These are phyloP conservation scores for Sebastes hubbsi DNA, from an alignment of 2,797 vertebrate species.

Conservation along the genomic window DNA sequence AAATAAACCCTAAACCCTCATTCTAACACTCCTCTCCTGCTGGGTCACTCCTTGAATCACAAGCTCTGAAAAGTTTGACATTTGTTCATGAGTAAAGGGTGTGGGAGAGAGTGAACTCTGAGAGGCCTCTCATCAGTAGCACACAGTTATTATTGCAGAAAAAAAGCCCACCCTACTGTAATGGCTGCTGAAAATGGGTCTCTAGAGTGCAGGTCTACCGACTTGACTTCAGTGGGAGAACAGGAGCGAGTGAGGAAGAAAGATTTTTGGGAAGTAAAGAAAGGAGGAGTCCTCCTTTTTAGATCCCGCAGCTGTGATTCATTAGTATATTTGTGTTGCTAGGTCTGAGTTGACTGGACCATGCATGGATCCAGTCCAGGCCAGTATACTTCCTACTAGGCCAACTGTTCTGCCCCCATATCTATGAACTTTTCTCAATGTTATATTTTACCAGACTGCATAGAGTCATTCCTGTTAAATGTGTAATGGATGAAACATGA, in stretches of 20 bases:
- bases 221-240: slow-evolving; percentile 12
- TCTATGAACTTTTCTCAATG: slow-evolving; percentile 31
- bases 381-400: slow-evolving; percentile 41
- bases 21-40: slow-evolving; percentile 8
- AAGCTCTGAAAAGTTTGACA: slow-evolving; percentile 20
- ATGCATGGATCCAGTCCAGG: slow-evolving; percentile 34
- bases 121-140: slow-evolving; percentile 32
- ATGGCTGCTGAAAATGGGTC: slow-evolving; percentile 28
- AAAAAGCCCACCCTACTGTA: slow-evolving; percentile 31
- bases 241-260: slow-evolving; percentile 10
- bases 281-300: slow-evolving; percentile 33
- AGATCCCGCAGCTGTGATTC: slow-evolving; percentile 61
- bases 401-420: slow-evolving; percentile 5
- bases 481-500: slow-evolving; percentile 12
- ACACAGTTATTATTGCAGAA: slow-evolving; percentile 20
- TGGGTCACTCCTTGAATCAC: slow-evolving; percentile 13
- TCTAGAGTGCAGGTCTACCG: slow-evolving; percentile 22
- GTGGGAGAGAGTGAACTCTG: not conserved
- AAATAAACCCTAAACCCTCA: slow-evolving; percentile 22
- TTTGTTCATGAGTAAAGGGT: slow-evolving; percentile 25
- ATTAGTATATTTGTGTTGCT: slow-evolving; percentile 72
- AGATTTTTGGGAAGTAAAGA: slow-evolving; percentile 36
- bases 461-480: not conserved
- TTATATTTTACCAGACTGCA: slow-evolving; percentile 7
- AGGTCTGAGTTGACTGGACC: slow-evolving; percentile 59